A percentile compares a stretch with the other conserved stretches of the same genome.
phyloP scores from a whole-genome alignment of 2,113 vertebrate genomes.

The Cephalopholis sonnerati region DNA sequence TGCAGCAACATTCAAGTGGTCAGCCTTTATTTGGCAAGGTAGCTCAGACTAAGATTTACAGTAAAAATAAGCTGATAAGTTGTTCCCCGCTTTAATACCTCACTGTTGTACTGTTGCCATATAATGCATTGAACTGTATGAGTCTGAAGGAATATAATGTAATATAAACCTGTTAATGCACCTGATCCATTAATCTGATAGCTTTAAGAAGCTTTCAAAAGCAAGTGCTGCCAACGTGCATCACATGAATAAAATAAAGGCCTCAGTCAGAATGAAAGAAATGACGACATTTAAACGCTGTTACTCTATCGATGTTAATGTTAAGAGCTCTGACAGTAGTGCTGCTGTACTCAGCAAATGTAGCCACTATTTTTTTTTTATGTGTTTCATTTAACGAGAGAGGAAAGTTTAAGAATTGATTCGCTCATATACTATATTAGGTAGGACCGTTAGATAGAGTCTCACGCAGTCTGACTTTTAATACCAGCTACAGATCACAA shows the following conservation, averaged over 20 bases:
- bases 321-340: too few species aligned
- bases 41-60: neutral
- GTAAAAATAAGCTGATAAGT: neutral
- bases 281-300: neutral
- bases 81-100: neutral
- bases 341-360: neutral
- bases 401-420: neutral
- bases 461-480: neutral
- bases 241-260: conserved; percentile 16
- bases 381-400: neutral
- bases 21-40: neutral
- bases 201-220: conserved; percentile 33
- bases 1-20: neutral
- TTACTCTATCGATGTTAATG: neutral
- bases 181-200: conserved; percentile 24
- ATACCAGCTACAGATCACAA: neutral
- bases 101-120: neutral
- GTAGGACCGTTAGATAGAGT: neutral
- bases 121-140: neutral
- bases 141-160: neutral
- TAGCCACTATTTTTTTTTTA: neutral
- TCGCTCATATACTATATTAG: neutral
- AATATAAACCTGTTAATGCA: conserved; percentile 31
- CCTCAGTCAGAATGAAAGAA: neutral
- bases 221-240: neutral